Percentiles rank a stretch among this genome's conserved stretches.
Conservation (phyloP, 2,797 vertebrate species). For the Spea hammondii region DNA sequence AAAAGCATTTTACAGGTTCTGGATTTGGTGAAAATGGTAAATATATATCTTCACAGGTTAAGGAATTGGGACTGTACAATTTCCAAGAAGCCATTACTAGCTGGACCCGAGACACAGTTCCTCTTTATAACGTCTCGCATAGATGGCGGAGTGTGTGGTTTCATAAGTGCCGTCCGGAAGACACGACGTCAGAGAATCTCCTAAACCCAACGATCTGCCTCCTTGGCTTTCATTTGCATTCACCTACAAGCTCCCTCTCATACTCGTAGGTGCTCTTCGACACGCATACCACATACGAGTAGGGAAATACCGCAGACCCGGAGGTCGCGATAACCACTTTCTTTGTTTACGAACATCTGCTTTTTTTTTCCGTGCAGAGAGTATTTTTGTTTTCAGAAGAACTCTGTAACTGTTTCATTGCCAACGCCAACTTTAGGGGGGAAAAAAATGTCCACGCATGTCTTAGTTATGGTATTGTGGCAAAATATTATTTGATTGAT, state of each 20-base stretch:
- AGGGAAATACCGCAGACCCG: slow-evolving; percentile 31
- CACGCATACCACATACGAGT: not conserved
- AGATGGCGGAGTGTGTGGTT: slow-evolving; percentile 28
- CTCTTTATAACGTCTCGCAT: slow-evolving; percentile 19
- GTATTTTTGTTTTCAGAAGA: slow-evolving; percentile 17
- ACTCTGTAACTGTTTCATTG: not conserved
- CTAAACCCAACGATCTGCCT: slow-evolving; percentile 6
- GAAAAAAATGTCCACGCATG: no score
- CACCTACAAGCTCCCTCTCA: slow-evolving; percentile 4
- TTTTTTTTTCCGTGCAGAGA: slow-evolving; percentile 19
- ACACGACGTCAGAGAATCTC: slow-evolving; percentile 8
- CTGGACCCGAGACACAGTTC: not conserved
- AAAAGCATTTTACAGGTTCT: no score
- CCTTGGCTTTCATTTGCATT: slow-evolving; percentile 9
- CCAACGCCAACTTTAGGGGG: not conserved
- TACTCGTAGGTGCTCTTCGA: slow-evolving; percentile 2
- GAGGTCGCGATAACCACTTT: slow-evolving; percentile 32
- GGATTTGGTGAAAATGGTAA: no score
- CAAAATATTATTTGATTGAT: no score
- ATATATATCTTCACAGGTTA: no score
- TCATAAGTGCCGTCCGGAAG: slow-evolving; percentile 16
- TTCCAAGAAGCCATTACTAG: not conserved
- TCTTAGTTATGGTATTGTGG: no score
- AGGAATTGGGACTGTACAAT: not conserved
- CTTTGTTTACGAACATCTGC: slow-evolving; percentile 27